These are phyloP conservation scores for Hoplodrina ambigua DNA, from an alignment of 2,888 invertebrate species.

Conservation along the genomic window DNA sequence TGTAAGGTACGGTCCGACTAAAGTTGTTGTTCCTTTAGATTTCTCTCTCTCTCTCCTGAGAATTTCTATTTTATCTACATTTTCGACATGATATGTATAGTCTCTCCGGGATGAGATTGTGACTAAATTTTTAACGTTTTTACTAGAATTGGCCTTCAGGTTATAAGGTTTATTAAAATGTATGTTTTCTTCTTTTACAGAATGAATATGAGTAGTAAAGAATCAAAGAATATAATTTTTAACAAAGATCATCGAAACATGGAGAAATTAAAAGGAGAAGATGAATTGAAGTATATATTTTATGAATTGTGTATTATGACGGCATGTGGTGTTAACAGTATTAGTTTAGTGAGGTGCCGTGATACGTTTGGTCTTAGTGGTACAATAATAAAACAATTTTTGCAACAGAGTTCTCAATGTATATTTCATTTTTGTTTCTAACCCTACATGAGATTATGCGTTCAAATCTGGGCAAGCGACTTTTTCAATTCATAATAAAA, in stretches of 20 bases:
- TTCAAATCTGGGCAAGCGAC: too few relatives aligned
- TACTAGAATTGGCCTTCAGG: background rate
- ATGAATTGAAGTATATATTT: conserved; percentile 18
- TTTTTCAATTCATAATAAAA: too few relatives aligned
- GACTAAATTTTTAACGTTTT: too few relatives aligned
- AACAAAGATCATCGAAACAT: conserved; percentile 19
- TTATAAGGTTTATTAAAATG: background rate
- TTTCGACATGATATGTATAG: too few relatives aligned
- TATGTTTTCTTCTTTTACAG: conserved; percentile 23
- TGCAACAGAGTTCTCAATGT: conserved; percentile 80
- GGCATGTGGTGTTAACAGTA: conserved; percentile 15
- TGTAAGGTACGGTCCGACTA: background rate
- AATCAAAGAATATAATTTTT: conserved; percentile 1
- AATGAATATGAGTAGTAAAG: conserved; percentile 21
- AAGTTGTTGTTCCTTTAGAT: too few relatives aligned
- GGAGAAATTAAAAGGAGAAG: conserved; percentile 25
- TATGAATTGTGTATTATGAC: conserved; percentile 40
- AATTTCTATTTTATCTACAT: too few relatives aligned
- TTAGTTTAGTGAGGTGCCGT: conserved; percentile 27
- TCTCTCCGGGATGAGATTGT: too few relatives aligned
- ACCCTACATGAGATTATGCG: too few relatives aligned
- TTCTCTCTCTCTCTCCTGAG: too few relatives aligned
- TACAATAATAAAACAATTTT: conserved; percentile 70
- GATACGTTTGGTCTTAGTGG: conserved; percentile 30
- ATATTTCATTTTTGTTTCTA: conserved; percentile 64